phyloP scores from a whole-genome alignment of 1,140 invertebrate species.

The Drosophila lacteicornis region DNA sequence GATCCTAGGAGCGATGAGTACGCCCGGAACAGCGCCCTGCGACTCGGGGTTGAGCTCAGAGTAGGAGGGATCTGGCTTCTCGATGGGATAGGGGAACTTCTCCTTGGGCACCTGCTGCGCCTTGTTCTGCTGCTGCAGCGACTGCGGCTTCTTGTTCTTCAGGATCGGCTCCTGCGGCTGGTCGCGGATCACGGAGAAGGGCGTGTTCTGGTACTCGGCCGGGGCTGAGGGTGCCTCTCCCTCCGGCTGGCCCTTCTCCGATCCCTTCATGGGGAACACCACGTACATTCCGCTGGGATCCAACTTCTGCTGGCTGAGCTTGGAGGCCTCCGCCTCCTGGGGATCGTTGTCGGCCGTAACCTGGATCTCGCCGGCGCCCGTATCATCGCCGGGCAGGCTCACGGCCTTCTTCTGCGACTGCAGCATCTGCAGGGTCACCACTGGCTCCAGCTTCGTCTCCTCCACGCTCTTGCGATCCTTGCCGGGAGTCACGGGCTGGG shows the following conservation, averaged over 20 bases:
- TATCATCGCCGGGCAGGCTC: constrained; percentile 61
- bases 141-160: constrained; percentile 84
- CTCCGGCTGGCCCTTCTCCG: constrained; percentile 35
- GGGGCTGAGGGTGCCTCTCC: constrained; percentile 56
- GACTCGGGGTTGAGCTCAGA: constrained; percentile 54
- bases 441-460: constrained; percentile 79
- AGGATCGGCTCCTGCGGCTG: constrained; percentile 86
- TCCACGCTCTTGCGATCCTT: constrained; percentile 55
- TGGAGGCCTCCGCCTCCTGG: constrained; percentile 47
- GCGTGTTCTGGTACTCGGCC: constrained; percentile 80
- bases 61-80: constrained; percentile 85
- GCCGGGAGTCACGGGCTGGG: constrained; percentile 64
- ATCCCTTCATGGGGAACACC: constrained; percentile 86
- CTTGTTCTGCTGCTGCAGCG: constrained; percentile 73
- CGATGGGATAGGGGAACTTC: constrained; percentile 88
- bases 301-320: constrained; percentile 43
- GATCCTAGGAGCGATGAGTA: constrained; percentile 71
- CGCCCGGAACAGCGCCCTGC: constrained; percentile 43
- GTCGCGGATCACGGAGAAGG: constrained; percentile 84
- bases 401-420: constrained; percentile 84
- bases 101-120: constrained; percentile 79
- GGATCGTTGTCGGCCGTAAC: constrained; percentile 83
- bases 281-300: constrained; percentile 86
- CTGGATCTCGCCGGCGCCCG: constrained; percentile 73
- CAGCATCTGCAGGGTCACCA: constrained; percentile 89